Percentiles rank a stretch among this genome's conserved stretches.
Evolutionary conservation across 2,797 vertebrate genomes (phyloP).

Genomic region (Diplodus puntazzo): DNA sequence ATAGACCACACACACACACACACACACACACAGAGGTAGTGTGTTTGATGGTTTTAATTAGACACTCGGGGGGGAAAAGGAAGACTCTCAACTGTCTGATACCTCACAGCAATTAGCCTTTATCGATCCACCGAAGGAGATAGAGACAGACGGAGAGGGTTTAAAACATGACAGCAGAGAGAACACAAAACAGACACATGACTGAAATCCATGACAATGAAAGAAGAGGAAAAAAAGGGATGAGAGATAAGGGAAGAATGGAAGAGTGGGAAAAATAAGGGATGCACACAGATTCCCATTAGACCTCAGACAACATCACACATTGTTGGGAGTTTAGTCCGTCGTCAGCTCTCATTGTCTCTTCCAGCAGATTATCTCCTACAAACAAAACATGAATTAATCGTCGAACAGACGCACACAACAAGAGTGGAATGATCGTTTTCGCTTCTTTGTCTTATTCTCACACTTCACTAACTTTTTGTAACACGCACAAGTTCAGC

Average conservation of each 20-base stretch:
- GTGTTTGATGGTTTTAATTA: conserved; percentile 63
- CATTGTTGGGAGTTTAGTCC: conserved; percentile 28
- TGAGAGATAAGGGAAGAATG: neutral
- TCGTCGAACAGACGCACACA: neutral
- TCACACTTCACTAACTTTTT: neutral
- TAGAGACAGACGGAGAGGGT: neutral
- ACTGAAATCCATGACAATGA: neutral
- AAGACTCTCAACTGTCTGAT: conserved; percentile 52
- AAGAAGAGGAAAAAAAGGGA: neutral
- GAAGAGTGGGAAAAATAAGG: neutral
- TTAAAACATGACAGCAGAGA: conserved; percentile 11
- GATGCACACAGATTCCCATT: neutral
- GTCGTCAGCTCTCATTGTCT: conserved; percentile 23
- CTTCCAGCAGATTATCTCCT: conserved; percentile 25
- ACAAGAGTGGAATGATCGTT: neutral
- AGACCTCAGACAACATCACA: neutral
- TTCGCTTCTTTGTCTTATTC: neutral
- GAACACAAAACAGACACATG: conserved; percentile 6
- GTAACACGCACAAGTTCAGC: neutral
- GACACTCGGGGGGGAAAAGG: conserved; percentile 53
- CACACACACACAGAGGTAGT: conserved; percentile 4
- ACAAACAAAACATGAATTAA: conserved; percentile 18
- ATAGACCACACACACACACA: neutral
- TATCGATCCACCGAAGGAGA: conserved; percentile 59
- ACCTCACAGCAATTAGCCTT: conserved; percentile 62